Percentiles rank a stretch among this genome's conserved stretches.
Evolutionary conservation across 1,140 invertebrate species (phyloP).

Genomic region (Nixonia krombeini): DNA sequence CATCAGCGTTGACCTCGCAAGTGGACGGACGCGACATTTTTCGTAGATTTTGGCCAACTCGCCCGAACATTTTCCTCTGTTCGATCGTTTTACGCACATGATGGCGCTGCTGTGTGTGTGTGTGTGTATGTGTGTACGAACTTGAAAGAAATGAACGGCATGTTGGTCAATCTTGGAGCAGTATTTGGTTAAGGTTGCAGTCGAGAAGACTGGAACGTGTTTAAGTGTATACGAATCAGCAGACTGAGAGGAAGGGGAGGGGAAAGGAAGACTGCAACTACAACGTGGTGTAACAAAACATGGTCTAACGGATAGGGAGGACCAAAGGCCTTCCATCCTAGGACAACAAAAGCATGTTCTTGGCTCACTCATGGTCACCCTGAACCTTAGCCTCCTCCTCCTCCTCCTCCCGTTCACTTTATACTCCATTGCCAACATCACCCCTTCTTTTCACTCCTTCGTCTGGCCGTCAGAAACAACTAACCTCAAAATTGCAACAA

Average conservation of each 20-base stretch:
- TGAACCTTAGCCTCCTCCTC: conserved; percentile 21
- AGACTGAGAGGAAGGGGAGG: conserved; percentile 19
- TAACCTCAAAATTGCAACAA: conserved; percentile 26
- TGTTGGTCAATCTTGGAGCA: conserved; percentile 18
- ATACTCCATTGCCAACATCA: conserved; percentile 1
- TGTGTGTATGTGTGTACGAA: too few species aligned
- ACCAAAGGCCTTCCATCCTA: conserved; percentile 25
- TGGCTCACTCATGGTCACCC: conserved; percentile 3
- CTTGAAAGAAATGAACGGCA: background rate
- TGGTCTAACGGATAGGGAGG: conserved; percentile 31
- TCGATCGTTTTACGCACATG: too few species aligned
- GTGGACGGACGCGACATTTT: too few species aligned
- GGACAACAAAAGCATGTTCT: conserved; percentile 31
- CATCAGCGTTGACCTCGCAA: too few species aligned
- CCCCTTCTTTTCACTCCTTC: conserved; percentile 2
- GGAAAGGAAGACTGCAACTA: conserved; percentile 41
- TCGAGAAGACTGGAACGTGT: conserved; percentile 17
- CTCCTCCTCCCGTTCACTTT: conserved; percentile 24
- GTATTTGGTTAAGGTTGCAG: conserved; percentile 3
- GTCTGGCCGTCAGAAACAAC: conserved; percentile 30
- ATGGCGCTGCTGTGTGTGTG: too few species aligned
- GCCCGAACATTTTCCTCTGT: background rate
- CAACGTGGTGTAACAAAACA: conserved; percentile 41
- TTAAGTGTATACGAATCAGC: conserved; percentile 42
- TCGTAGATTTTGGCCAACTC: too few species aligned